Evolutionary conservation across 2,113 vertebrate genomes (phyloP), one percentile per base, ranked within the genome.

Genomic region (Nanorana parkeri): DNA sequence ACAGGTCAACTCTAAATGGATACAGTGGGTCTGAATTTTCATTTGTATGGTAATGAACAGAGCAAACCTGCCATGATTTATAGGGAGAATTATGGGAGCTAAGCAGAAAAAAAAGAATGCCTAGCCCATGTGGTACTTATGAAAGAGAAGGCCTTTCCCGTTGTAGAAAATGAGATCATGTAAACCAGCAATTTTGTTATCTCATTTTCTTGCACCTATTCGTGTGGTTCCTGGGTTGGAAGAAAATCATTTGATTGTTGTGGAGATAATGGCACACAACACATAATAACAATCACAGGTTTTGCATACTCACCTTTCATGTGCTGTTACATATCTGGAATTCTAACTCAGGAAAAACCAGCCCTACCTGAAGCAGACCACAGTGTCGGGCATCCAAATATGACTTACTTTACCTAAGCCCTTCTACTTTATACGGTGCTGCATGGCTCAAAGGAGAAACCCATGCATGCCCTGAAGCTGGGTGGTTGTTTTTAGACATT

Each of bases 1-100:
- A 5, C 55, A 68, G 78, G 78, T 80, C 78, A 80, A 36, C 58
- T 68, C 55, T 69, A 68, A 69, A 69, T 69, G 55, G 78, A 60
- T 69, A 47, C 67, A 15, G 78, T 51, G 66, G 55, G 32, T 68
- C 20, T 17, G 66, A 75, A 80, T 69, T 80, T 80, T 61, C 78
- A 80, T 80, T 80, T 80, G 78, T 80, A 80, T 80, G 78, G 56
- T 80, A 80, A 80, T 80, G 78, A 69, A 69, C 29, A 20, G 51
- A 24, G 20, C 28, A 61, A 69, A 55, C 55, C 51, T 26, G 26
- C 51, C 65, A 41, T 79, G 77, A 79, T 79, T 67, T 68, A 68
- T 68, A 16, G 52, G 52, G 36, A 23, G 55, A 20, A 74, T 74
- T 28, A 74, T 21, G 20, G 55, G 29, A 75, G 61, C 28, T 13